Conservation (phyloP, 2,113 vertebrate species). For the Aleadryas rufinucha region DNA sequence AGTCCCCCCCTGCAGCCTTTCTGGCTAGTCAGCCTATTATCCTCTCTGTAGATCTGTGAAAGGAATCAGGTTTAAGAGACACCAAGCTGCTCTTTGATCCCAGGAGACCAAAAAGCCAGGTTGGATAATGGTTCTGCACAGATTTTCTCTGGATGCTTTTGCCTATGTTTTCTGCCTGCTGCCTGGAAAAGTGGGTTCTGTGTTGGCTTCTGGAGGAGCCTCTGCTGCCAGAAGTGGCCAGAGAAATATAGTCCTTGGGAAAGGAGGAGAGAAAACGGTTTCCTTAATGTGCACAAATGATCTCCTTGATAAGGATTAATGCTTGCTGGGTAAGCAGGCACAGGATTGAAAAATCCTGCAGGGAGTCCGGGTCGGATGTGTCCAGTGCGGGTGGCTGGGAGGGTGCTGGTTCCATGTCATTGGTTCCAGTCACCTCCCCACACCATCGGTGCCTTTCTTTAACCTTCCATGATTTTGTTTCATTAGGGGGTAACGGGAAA, state of each 20-base stretch:
- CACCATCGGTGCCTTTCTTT: slow-evolving; percentile 7
- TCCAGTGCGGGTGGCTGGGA: not conserved
- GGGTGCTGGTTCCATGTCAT: not conserved
- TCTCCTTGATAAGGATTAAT: not conserved
- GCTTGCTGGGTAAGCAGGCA: not conserved
- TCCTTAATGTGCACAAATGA: not conserved
- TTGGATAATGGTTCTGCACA: not conserved
- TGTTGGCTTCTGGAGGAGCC: not conserved
- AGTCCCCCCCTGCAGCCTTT: not conserved
- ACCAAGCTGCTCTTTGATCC: not conserved
- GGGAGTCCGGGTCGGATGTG: not conserved
- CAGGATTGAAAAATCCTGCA: not conserved
- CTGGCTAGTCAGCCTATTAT: not conserved
- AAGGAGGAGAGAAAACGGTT: not conserved
- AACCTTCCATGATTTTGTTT: not conserved
- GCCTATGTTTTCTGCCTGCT: not conserved
- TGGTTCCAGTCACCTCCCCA: slow-evolving; percentile 11
- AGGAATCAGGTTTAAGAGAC: not conserved
- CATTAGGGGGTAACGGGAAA: not conserved
- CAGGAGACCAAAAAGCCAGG: not conserved
- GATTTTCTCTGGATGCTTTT: not conserved
- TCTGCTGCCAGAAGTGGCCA: not conserved
- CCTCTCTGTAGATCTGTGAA: not conserved
- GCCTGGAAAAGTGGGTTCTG: not conserved
- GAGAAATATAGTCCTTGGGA: not conserved